Evolutionary conservation across 2,888 invertebrate species (phyloP), one percentile per base, ranked within the genome.

Genomic region (Auanema sp.): DNA sequence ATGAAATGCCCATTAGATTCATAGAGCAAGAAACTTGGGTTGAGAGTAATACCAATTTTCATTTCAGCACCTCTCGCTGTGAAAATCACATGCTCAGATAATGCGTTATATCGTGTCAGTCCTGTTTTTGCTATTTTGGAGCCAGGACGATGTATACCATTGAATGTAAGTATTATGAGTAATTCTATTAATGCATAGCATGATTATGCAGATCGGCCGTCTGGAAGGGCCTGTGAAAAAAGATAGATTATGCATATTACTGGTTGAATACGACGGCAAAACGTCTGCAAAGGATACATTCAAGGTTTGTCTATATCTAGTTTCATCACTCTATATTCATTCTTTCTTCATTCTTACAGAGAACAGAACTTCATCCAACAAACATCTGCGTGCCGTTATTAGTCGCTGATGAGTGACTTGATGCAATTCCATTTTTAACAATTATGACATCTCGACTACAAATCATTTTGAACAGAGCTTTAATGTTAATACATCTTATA

Each of bases 21-120:
- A 1, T 3, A 16, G 47, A 18, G 47, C n/a, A n/a, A n/a, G n/a
- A n/a, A n/a, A n/a, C n/a, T n/a, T n/a, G n/a, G n/a, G 11, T 2
- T 21, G 6, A n/a, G 23, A 21, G 18, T 52, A 52, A 16, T 33
- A 33, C n/a, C n/a, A n/a, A n/a, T 40, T 40, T 40, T 14, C 6
- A 49, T 57, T 64, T 49, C 51, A 71, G 73, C 65, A 21, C 50
- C 78, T 56, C 69, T 81, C 23, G 81, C 79, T 4, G 71, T 80
- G n/a, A 81, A 81, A 65, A 77, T 81, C 49, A 81, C 79, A 44
- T 81, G 81, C 63, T 75, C 75, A 25, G 79, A 81, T 67, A 81
- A 81, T 56, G 69, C 69, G 21, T 61, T 78, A 62, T 81, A 80
- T 56, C 68, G 80, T 14, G 78, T 81, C 11, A 79, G 77, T 25